Percentiles rank a stretch among this genome's conserved stretches.
phyloP scores from a whole-genome alignment of 2,113 vertebrate species.

The Misgurnus anguillicaudatus region DNA sequence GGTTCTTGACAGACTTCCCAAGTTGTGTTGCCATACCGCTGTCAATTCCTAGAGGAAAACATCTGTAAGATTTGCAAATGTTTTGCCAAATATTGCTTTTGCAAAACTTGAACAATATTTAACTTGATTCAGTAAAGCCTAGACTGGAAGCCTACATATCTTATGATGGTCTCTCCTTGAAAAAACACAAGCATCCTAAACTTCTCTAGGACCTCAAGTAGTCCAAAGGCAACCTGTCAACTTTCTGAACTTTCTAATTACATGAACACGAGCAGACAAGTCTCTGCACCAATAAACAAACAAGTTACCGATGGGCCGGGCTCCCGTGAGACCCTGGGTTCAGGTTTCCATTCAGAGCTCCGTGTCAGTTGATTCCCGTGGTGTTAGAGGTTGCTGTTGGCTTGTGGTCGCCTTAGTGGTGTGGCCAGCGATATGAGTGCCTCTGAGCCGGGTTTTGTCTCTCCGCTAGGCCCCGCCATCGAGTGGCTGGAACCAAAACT shows the following conservation, averaged over 20 bases:
- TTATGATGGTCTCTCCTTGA: slow-evolving; percentile 58
- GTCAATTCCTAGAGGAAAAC: slow-evolving; percentile 69
- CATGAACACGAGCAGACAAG: slow-evolving; percentile 6
- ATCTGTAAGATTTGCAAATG: slow-evolving; percentile 32
- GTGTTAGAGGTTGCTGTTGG: slow-evolving; percentile 27
- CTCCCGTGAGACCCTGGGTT: slow-evolving; percentile 40
- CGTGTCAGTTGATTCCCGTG: slow-evolving; percentile 58
- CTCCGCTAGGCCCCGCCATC: slow-evolving; percentile 85
- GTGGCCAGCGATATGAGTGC: slow-evolving; percentile 77
- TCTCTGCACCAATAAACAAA: slow-evolving; percentile 11
- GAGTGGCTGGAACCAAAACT: slow-evolving; percentile 96
- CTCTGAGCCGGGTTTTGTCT: slow-evolving; percentile 79
- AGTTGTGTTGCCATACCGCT: slow-evolving; percentile 59
- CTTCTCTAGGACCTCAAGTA: slow-evolving; percentile 49
- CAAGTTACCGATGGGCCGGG: slow-evolving; percentile 31
- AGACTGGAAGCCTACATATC: slow-evolving; percentile 71
- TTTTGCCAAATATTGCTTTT: background rate
- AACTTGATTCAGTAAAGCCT: slow-evolving; percentile 49
- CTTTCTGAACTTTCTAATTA: slow-evolving; percentile 19
- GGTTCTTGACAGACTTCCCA: slow-evolving; percentile 69
- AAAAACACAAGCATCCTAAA: slow-evolving; percentile 59
- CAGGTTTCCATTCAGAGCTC: slow-evolving; percentile 64
- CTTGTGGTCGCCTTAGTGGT: slow-evolving; percentile 29
- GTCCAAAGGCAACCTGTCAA: slow-evolving; percentile 55
- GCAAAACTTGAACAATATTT: background rate